Conservation (phyloP, 2,113 vertebrate genomes). For the Dendropsophus ebraccatus region DNA sequence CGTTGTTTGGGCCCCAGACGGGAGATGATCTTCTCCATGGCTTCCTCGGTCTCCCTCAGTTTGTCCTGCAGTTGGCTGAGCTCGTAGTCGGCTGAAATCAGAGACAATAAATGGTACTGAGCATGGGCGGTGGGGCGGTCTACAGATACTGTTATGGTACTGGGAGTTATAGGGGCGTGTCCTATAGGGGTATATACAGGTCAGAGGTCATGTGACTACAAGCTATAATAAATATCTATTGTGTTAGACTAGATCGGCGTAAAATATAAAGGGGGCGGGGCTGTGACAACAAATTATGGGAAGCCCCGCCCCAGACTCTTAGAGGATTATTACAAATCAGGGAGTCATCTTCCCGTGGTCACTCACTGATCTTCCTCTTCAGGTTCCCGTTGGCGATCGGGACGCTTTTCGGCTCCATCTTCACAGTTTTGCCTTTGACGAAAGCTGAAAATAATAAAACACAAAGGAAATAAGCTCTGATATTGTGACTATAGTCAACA, state of each 20-base stretch:
- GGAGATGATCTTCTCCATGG: constrained; percentile 92
- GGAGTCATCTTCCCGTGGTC: no score
- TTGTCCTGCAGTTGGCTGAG: constrained; percentile 92
- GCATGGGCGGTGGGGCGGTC: no score
- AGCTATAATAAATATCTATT: no score
- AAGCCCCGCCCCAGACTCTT: not conserved
- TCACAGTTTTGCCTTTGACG: constrained; percentile 79
- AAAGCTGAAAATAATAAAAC: constrained; percentile 77
- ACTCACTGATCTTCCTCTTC: constrained; percentile 93
- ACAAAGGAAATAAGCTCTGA: not conserved
- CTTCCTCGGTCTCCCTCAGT: constrained; percentile 89
- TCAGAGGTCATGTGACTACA: no score
- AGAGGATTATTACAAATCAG: no score
- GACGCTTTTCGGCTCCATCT: constrained; percentile 72
- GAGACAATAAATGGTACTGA: not conserved
- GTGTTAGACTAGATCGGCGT: no score
- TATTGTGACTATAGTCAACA: no score
- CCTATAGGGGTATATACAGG: no score
- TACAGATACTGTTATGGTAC: no score
- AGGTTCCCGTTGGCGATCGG: constrained; percentile 75
- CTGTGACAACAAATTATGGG: not conserved
- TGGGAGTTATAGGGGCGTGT: no score
- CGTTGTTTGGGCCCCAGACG: constrained; percentile 78
- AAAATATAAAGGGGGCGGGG: not conserved
- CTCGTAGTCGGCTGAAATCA: constrained; percentile 87